Base-by-base conservation (phyloP, 2,888 invertebrate species). In the Eretmocerus hayati region DNA sequence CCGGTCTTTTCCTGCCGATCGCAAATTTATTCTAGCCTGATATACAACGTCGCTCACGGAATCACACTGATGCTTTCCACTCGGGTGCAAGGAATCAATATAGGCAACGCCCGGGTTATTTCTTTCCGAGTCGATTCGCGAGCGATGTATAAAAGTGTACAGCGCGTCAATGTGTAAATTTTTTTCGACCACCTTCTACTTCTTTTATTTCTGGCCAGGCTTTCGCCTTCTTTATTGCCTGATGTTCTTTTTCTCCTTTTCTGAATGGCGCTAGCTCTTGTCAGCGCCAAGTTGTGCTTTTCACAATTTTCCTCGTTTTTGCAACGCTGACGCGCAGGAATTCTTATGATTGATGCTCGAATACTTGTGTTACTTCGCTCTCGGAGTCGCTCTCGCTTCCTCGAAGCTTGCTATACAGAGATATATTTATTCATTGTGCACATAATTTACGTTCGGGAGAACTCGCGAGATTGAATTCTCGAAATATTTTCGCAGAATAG, bases 11-110 rank as follows among this genome's bases (percentile, higher is more conserved):
- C 56, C 58, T 54, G 56, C 60, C 62, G 61, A 65, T 65, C 66
- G 66, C 62, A 64, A 67, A 67, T 67, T 67, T 67, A 67, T 67
- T 67, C 66, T 59, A 62, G n/a, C n/a, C n/a, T n/a, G n/a, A n/a
- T n/a, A n/a, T n/a, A n/a, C n/a, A n/a, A 58, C 61, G 59, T 58
- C 60, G 58, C 61, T 58, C n/a, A n/a, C 60, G 58, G 62, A 63
- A 63, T 63, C 59, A 61, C 60, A 59, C 61, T 65, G n/a, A n/a
- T n/a, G 63, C 66, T 66, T 66, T 67, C 64, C 66, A 63, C 64
- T 64, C 66, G 60, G 59, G 58, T 62, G 55, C n/a, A n/a, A n/a
- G 47, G 57, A 60, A 60, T 59, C 54, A 57, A 62, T 62, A 60
- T 58, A 59, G 55, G 48, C 40, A 46, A 36, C 36, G 42, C 51